Evolutionary conservation across 2,797 vertebrate genomes (phyloP), one percentile per base, ranked within the genome.

Genomic region (Phoxinus dragarum): DNA sequence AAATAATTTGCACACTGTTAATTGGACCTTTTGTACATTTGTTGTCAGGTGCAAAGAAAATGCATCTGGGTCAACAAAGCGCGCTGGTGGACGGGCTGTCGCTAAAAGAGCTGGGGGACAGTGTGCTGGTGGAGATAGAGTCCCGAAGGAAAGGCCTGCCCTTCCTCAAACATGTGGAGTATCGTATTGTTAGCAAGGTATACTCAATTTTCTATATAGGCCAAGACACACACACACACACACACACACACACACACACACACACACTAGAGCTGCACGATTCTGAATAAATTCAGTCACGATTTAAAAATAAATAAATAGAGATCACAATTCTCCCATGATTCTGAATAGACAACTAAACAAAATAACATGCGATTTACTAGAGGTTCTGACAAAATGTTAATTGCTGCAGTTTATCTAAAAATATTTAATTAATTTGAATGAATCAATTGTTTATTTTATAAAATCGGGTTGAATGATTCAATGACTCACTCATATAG

Each of bases 111-210:
- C 90, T 97, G 61, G 93, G 94, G 36, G 95, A 96, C 34, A 93
- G 91, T 0, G 95, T 96, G 86, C 93, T 95, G 88, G 96, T 97
- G 91, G 96, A 96, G 88, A 94, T 96, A 47, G 94, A 95, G 54
- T 94, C 94, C 0, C 95, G 96, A 92, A 96, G 95, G 93, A 96
- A 96, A 84, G 96, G 96, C 27, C 94, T 97, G 59, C 36, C 84
- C 49, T 97, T 97, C 77, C 94, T 97, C 72, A 96, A 96, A 90
- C 96, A 96, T 11, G 95, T 96, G 93, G 95, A 97, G 14, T 97
- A 96, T 0, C 95, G 96, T 82, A 94, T 97, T 84, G 94, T 94
- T 82, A 97, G 95, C 91, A 95, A 96, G 96, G 96, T 96, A 91
- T 40, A 82, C 11, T 67, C 5, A 74, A 6, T 36, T 47, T 49